These are phyloP conservation scores for Epizoanthus fatuus DNA, from an alignment of 92 coral and sea anemone species.

Conservation along the genomic window DNA sequence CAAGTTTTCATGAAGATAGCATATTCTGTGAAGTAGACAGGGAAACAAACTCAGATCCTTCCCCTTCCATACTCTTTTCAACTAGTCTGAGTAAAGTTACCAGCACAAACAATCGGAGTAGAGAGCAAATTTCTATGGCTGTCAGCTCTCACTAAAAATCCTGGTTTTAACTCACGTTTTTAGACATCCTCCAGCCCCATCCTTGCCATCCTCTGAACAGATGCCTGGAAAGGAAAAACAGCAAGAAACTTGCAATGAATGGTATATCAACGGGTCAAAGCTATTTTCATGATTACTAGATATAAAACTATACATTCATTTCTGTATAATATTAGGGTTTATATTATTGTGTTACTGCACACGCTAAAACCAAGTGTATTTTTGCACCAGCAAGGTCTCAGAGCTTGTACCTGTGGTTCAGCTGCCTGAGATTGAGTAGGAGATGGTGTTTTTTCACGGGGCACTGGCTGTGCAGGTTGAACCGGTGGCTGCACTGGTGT, in stretches of 20 bases:
- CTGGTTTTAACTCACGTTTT: conserved; percentile 6
- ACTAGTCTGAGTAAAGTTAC: too few species aligned
- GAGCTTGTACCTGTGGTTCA: conserved; percentile 2
- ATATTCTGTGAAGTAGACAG: too few species aligned
- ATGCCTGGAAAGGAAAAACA: neutral
- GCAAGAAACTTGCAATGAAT: neutral
- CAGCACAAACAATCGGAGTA: too few species aligned
- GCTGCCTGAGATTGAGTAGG: conserved; percentile 16
- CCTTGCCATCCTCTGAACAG: conserved; percentile 24
- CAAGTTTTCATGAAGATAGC: too few species aligned
- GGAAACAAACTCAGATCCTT: too few species aligned
- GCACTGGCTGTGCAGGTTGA: neutral
- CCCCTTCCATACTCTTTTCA: too few species aligned
- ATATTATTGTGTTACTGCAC: too few species aligned
- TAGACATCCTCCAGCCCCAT: conserved; percentile 2
- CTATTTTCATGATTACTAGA: too few species aligned
- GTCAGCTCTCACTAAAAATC: too few species aligned
- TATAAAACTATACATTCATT: too few species aligned
- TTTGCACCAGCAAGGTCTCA: neutral
- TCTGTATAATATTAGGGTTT: neutral
- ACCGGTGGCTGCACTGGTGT: neutral
- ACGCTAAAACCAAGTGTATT: neutral
- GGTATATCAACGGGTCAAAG: too few species aligned
- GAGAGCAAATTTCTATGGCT: too few species aligned
- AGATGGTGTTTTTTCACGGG: conserved; percentile 34